Evolutionary conservation across 2,797 vertebrate species (phyloP), one percentile per base, ranked within the genome.

Genomic region (Valencia hispanica): DNA sequence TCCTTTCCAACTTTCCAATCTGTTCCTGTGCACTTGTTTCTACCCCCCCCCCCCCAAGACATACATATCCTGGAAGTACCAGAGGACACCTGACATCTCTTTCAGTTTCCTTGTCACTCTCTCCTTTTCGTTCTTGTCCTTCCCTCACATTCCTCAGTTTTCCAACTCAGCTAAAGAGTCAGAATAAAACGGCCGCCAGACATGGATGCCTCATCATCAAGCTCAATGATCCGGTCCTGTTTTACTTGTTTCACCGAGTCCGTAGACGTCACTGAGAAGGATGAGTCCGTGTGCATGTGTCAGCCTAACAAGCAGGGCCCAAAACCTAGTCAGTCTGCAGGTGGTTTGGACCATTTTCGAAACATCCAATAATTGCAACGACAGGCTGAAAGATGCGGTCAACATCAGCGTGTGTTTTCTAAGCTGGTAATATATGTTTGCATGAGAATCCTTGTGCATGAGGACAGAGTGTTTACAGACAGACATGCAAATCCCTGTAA

Each of bases 401-500:
- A 78, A 75, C 68, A 78, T 70, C 81, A 70, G 65, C 63, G 47
- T 69, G 77, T 69, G 80, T 81, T 6, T 70, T 72, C 76, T 74
- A 77, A 82, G 72, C 85, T 79, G 81, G 12, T 71, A 61, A 59
- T 61, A 72, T 47, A 43, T 85, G 77, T 79, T 84, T 87, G 88
- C 86, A 79, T 89, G 84, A 72, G 75, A 87, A 81, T 82, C 77
- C 86, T 75, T 89, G 87, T 84, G 77, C 78, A 83, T 80, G 80
- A 71, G 87, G 79, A 88, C 77, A 77, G 88, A 78, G 86, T 88
- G 90, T 89, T 90, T 89, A 88, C 87, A 88, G 87, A 87, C 84
- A 91, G 89, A 94, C 93, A 88, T 89, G 89, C 72, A 93, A 94
- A 93, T 92, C 89, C 84, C 79, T 87, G 81, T 86, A 90, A 94